Base-by-base conservation (phyloP, 2,113 vertebrate species). In the Scopus umbretta region DNA sequence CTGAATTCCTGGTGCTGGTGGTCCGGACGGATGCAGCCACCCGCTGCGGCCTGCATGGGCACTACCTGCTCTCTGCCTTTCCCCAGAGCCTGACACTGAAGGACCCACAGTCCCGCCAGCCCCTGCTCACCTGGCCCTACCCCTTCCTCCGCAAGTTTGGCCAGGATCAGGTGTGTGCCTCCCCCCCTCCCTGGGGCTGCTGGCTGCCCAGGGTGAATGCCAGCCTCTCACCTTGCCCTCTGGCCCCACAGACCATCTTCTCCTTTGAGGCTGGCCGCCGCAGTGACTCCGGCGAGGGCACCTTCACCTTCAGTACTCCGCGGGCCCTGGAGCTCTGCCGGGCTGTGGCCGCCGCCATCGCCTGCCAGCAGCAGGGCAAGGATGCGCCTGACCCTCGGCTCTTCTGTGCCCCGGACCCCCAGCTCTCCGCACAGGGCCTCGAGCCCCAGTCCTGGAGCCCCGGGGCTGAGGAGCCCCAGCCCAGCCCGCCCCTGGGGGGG, bases 261-360 rank as follows among this genome's bases (percentile, higher is more conserved):
- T 98, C 98, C 91, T 98, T 99, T 0, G 99, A 99, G 94, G 99
- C 99, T 0, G 99, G 99, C 43, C 98, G 98, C 25, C 98, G 98
- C 80, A 99, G 99, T 26, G 96, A 98, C 49, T 99, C 99, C 0
- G 99, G 99, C 0, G 98, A 99, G 74, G 99, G 99, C 47, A 85
- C 98, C 67, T 99, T 99, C 73, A 98, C 97, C 91, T 99, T 99
- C 97, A 96, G 97, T 94, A 98, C 98, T 67, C 95, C 90, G 0
- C 90, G 97, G 6, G 98, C 98, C 13, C 49, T 32, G 0, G 97
- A 99, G 81, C 98, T 99, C 90, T 98, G 98, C 74, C 86, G 91
- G 9, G 74, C 97, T 1, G 97, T 99, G 67, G 93, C 98, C 0
- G 76, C 98, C 0, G 98, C 98, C 81, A 98, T 99, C 4, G 14